Base-by-base conservation (phyloP, 2,888 invertebrate genomes). In the Sympetrum striolatum region DNA sequence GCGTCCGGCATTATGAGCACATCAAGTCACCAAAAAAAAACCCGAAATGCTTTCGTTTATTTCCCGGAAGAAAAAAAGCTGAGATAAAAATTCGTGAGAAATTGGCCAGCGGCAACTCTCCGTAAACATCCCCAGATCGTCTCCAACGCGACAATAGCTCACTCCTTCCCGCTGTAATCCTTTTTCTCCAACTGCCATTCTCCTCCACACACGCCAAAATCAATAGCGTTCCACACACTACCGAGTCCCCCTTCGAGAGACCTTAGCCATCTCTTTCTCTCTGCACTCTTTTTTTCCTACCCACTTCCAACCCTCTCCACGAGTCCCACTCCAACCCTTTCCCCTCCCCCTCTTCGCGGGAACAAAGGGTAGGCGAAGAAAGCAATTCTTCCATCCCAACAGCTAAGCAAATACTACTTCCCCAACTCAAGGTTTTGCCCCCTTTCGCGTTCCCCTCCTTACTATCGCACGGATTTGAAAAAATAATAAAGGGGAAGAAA, bases 71-170 rank as follows among this genome's bases (percentile, higher is more conserved):
- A 35, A 81, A 48, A 81, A 82, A 81, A 22, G 48, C 10, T 1
- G 48, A 86, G 53, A 86, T 86, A 60, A 86, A 37, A 86, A 60
- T 86, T 86, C 86, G 60, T 60, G 60, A 60, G 60, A 86, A 86
- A 86, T 60, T 60, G 86, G 86, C 58, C 37, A 86, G 60, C 2
- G 86, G 60, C 58, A 37, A 10, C 58, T 53, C 35, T 53, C 22
- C 35, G 82, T 82, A 82, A 82, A 58, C 58, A 82, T 44, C 58
- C 60, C 35, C 60, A 86, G 22, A 86, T n/a, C 60, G 64, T 86
- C 58, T 18, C 15, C 44, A 25, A 6, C 48, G 3, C 25, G 58
- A 82, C 82, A 58, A 25, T n/a, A 37, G 25, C 48, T 15, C 48
- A 4, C n/a, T 48, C 81, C 44, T 31, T 48, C 53, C 12, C 35